phyloP scores from a whole-genome alignment of 2,888 invertebrate genomes.

The Xestia sexstrigata region DNA sequence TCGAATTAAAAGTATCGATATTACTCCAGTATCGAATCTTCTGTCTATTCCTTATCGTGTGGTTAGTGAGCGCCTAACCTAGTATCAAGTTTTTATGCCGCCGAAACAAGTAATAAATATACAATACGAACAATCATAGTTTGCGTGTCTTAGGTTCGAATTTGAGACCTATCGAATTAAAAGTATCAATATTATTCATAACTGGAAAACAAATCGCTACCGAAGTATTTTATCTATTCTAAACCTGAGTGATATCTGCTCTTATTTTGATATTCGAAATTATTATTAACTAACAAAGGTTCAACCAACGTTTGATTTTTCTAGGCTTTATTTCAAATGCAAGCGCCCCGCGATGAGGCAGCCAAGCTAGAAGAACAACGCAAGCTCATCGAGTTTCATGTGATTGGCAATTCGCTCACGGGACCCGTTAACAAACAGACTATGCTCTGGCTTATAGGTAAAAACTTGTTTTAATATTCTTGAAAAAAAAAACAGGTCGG shows the following conservation, averaged over 20 bases:
- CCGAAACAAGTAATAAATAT: too few relatives aligned
- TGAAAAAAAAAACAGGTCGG: too few relatives aligned
- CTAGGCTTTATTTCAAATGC: constrained; percentile 94
- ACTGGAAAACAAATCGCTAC: background rate
- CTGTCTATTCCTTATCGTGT: too few relatives aligned
- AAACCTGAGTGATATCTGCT: background rate
- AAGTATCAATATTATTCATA: background rate
- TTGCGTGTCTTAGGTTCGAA: too few relatives aligned
- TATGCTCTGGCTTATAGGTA: constrained; percentile 97
- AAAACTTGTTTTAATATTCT: background rate
- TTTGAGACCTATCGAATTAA: background rate
- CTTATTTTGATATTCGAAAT: background rate
- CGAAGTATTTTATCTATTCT: background rate
- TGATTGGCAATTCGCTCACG: constrained; percentile 97
- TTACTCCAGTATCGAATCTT: too few relatives aligned
- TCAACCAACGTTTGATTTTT: background rate
- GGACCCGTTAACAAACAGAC: constrained; percentile 96
- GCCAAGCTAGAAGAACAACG: constrained; percentile 97
- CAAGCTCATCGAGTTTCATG: constrained; percentile 97
- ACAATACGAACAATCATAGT: too few relatives aligned
- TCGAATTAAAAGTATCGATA: too few relatives aligned
- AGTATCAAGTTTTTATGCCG: too few relatives aligned
- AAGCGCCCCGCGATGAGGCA: constrained; percentile 97
- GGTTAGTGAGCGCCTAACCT: too few relatives aligned
- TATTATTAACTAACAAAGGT: background rate